Percentiles rank a stretch among this genome's conserved stretches.
phyloP scores from a whole-genome alignment of 2,888 invertebrate species.

The Sarcophaga carnaria region DNA sequence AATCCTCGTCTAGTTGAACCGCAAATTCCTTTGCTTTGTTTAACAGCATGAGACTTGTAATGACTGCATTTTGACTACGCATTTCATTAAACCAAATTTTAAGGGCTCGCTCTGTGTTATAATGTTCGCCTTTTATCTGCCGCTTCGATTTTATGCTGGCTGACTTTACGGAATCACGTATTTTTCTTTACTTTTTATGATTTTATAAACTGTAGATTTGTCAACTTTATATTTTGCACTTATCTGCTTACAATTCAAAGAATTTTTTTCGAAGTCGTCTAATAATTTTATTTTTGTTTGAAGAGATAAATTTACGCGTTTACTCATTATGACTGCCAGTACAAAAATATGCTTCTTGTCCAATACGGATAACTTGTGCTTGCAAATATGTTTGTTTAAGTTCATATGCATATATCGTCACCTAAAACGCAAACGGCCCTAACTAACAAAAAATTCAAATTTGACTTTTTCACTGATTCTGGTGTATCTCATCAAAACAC shows the following conservation, averaged over 20 bases:
- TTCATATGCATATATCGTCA: background rate
- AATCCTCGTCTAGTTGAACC: constrained; percentile 20
- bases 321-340: constrained; percentile 25
- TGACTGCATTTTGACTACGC: constrained; percentile 20
- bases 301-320: too few species aligned
- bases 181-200: constrained; percentile 9
- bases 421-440: too few species aligned
- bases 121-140: constrained; percentile 23
- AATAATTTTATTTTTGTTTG: constrained; percentile 25
- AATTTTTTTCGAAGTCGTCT: constrained; percentile 19
- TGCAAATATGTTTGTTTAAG: background rate
- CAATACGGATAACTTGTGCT: background rate
- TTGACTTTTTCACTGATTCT: too few species aligned
- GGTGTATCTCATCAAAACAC: too few species aligned
- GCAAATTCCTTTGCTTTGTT: constrained; percentile 39
- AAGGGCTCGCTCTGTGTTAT: background rate
- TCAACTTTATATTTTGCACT: constrained; percentile 7
- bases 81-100: constrained; percentile 27
- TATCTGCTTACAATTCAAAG: constrained; percentile 21
- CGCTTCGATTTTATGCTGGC: constrained; percentile 11
- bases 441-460: too few species aligned
- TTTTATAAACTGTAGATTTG: constrained; percentile 18
- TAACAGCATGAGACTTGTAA: constrained; percentile 29
- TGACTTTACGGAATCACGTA: constrained; percentile 15
- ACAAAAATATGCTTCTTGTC: background rate